Evolutionary conservation across 2,888 invertebrate genomes (phyloP).

Genomic region (Pachydiplax longipennis): DNA sequence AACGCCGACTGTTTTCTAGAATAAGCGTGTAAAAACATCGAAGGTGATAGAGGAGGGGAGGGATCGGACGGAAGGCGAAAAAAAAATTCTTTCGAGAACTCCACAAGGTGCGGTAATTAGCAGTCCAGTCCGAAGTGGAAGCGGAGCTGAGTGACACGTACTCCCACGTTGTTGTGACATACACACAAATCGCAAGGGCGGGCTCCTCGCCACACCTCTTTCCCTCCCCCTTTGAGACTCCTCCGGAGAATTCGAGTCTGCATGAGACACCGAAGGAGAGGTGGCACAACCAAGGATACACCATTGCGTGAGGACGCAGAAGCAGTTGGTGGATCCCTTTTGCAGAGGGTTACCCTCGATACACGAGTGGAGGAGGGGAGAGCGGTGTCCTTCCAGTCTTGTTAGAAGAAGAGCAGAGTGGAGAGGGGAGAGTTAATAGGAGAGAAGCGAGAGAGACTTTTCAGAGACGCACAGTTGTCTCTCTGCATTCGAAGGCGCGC

Average conservation of each 20-base stretch:
- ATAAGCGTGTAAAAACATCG: not conserved
- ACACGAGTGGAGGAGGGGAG: not conserved
- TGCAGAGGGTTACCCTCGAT: not conserved
- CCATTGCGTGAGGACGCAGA: not conserved
- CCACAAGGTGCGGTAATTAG: not conserved
- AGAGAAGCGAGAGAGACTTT: not conserved
- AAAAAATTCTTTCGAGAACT: not conserved
- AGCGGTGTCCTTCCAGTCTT: not conserved
- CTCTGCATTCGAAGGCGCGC: not conserved
- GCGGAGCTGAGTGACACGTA: not conserved
- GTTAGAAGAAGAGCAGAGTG: not conserved
- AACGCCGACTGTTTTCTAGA: not conserved
- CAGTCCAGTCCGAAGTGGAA: constrained; percentile 19
- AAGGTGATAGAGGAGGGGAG: not conserved
- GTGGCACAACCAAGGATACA: not conserved
- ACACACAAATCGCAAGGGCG: not conserved
- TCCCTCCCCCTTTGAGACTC: not conserved
- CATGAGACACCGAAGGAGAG: not conserved
- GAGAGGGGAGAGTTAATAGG: not conserved
- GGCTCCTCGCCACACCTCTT: not conserved
- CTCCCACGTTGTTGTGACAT: constrained; percentile 2
- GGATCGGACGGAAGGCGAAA: not conserved
- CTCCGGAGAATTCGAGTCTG: not conserved
- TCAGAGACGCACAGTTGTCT: not conserved
- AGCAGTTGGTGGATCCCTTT: not conserved